Conservation (phyloP, 2,888 invertebrate species). For the Drosophila kuntzei region DNA sequence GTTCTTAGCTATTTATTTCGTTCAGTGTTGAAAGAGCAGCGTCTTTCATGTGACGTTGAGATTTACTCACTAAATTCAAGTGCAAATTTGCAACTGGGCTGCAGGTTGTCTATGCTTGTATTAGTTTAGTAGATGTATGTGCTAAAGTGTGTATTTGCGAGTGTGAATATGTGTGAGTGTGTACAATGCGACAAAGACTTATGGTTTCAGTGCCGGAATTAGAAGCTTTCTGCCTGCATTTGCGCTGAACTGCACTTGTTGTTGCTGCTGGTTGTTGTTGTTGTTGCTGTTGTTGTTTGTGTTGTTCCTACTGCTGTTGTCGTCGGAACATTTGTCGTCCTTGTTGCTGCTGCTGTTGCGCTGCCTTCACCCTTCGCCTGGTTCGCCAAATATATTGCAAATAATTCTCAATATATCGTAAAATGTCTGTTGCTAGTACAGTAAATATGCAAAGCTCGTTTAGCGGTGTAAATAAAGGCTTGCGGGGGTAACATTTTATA, state of each 20-base stretch:
- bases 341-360: conserved; percentile 71
- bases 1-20: neutral
- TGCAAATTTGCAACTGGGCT: conserved; percentile 44
- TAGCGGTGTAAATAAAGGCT: conserved; percentile 70
- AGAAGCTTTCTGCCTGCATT: conserved; percentile 82
- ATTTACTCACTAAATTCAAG: conserved; percentile 2
- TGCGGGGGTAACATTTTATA: conserved; percentile 3
- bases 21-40: neutral
- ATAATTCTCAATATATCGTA: conserved; percentile 83
- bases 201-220: conserved; percentile 81
- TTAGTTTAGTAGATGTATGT: conserved; percentile 6
- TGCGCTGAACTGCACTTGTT: conserved; percentile 70
- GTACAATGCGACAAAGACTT: conserved; percentile 81
- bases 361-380: conserved; percentile 9
- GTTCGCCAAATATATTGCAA: conserved; percentile 80
- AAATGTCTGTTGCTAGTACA: conserved; percentile 80
- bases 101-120: conserved; percentile 2
- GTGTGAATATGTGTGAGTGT: conserved; percentile 25
- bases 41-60: neutral
- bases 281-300: conserved; percentile 47
- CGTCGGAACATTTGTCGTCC: conserved; percentile 79
- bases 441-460: conserved; percentile 82
- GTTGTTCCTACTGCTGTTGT: conserved; percentile 59
- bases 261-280: conserved; percentile 33
- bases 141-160: conserved; percentile 12